phyloP scores from a whole-genome alignment of 2,113 vertebrate genomes.

The Quiscalus mexicanus region DNA sequence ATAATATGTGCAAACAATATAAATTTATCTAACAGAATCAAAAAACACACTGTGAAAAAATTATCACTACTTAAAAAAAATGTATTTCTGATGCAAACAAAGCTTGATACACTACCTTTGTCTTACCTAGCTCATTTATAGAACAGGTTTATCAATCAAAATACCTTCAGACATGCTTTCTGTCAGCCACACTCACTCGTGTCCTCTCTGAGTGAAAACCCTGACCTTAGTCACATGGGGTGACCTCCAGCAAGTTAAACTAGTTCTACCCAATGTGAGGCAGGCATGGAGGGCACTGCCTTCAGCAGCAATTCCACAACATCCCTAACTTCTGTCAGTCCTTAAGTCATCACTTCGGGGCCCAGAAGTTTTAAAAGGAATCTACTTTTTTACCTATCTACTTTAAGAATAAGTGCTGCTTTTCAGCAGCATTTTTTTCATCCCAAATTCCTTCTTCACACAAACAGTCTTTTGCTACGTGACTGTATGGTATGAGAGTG shows the following conservation, averaged over 20 bases:
- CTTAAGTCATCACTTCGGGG: not conserved
- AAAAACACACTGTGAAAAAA: not conserved
- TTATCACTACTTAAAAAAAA: not conserved
- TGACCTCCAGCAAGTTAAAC: not conserved
- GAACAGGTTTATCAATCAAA: not conserved
- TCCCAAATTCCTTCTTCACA: not conserved
- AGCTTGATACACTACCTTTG: rapidly evolving
- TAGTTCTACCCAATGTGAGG: not conserved
- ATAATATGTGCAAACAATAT: not conserved
- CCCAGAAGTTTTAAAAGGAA: not conserved
- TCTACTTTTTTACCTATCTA: not conserved
- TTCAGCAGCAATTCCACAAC: not conserved
- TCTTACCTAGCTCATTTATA: not conserved
- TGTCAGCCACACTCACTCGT: not conserved
- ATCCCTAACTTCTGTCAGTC: rapidly evolving
- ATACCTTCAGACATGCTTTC: not conserved
- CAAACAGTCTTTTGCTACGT: not conserved
- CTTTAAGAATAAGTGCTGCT: not conserved
- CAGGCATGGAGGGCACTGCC: not conserved
- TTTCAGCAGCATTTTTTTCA: not conserved
- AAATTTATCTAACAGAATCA: not conserved
- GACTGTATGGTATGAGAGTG: rapidly evolving
- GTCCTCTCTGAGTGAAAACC: not conserved
- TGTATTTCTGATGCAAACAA: not conserved
- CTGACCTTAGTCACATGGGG: not conserved